Conservation (phyloP, 2,113 vertebrate genomes). For the Macquaria australasica region DNA sequence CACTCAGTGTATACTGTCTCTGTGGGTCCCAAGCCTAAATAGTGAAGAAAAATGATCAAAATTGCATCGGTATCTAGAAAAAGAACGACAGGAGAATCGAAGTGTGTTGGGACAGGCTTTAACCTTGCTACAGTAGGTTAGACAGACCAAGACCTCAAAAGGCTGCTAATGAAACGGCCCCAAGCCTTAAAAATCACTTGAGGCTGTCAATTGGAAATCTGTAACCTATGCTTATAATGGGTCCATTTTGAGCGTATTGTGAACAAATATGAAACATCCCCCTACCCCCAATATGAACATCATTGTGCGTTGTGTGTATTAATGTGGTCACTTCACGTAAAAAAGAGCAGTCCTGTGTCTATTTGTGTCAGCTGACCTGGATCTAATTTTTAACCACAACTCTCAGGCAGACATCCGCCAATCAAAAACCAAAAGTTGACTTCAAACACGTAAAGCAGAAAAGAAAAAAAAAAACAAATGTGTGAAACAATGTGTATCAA, state of each 20-base stretch:
- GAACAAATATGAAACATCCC: conserved; percentile 41
- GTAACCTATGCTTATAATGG: conserved; percentile 37
- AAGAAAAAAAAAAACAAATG: background rate
- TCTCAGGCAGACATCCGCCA: conserved; percentile 27
- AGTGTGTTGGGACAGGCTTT: background rate
- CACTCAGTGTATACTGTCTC: background rate
- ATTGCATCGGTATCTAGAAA: background rate
- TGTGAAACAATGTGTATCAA: background rate
- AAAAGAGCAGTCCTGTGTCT: conserved; percentile 57
- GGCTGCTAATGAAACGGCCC: background rate
- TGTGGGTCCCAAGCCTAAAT: background rate
- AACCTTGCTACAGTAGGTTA: background rate
- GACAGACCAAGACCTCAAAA: conserved; percentile 21
- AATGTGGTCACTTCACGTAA: conserved; percentile 42
- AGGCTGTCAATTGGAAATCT: conserved; percentile 34
- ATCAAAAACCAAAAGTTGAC: conserved; percentile 7
- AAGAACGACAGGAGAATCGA: background rate
- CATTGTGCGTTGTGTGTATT: conserved; percentile 38
- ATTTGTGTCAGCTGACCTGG: conserved; percentile 72
- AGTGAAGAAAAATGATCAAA: background rate
- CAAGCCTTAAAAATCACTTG: background rate
- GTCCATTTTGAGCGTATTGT: conserved; percentile 29
- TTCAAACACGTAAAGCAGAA: background rate
- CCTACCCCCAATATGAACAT: conserved; percentile 25
- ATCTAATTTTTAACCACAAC: conserved; percentile 52